Percentiles rank a stretch among this genome's conserved stretches.
phyloP scores from a whole-genome alignment of 2,888 invertebrate species.

The Eupithecia vulgata region DNA sequence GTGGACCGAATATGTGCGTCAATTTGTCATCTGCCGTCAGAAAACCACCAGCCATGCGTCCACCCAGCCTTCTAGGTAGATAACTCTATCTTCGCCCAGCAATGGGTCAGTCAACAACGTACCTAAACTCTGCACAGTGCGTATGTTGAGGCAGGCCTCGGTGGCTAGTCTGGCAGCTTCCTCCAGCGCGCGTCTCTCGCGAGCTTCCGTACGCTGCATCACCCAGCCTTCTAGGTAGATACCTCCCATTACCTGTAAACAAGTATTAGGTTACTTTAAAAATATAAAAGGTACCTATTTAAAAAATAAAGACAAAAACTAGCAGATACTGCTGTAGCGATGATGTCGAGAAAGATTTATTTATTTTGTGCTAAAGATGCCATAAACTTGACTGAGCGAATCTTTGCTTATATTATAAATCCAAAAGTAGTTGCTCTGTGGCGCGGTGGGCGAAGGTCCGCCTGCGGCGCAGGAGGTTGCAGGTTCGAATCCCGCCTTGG shows the following conservation, averaged over 20 bases:
- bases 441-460: no score
- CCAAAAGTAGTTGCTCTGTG: no score
- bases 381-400: no score
- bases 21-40: background rate
- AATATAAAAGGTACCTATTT: background rate
- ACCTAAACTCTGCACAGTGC: conserved; percentile 86
- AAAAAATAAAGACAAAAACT: background rate
- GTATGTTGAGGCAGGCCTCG: conserved; percentile 86
- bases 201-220: conserved; percentile 77
- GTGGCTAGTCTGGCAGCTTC: conserved; percentile 85
- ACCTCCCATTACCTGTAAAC: conserved; percentile 77
- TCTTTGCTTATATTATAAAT: no score
- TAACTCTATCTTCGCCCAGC: background rate
- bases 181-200: conserved; percentile 84
- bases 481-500: no score
- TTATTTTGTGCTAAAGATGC: no score
- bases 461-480: no score
- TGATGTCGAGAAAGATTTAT: background rate
- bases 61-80: background rate
- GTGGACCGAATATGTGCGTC: no score
- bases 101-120: conserved; percentile 52
- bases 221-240: conserved; percentile 84
- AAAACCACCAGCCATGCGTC: no score
- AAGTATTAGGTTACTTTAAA: background rate
- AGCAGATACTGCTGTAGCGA: background rate